Evolutionary conservation across 2,797 vertebrate genomes (phyloP).

Genomic region (Sebastes trivittatus): DNA sequence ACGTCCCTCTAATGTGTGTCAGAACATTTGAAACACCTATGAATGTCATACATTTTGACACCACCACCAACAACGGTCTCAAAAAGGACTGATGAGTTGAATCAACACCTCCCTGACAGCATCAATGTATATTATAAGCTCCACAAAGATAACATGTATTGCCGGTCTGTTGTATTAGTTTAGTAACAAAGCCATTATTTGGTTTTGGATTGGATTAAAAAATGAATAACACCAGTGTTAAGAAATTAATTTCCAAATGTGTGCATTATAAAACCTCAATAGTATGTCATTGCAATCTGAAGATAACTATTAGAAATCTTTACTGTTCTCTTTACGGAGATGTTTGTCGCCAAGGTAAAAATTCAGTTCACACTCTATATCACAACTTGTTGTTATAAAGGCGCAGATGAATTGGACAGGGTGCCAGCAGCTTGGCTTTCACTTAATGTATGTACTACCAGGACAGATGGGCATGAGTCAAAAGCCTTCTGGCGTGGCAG

Average conservation of each 20-base stretch:
- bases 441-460: constrained; percentile 78
- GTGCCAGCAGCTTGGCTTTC: constrained; percentile 77
- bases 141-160: background rate
- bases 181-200: background rate
- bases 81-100: background rate
- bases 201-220: background rate
- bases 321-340: constrained; percentile 5
- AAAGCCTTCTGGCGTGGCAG: constrained; percentile 84
- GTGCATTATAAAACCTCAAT: background rate
- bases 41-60: background rate
- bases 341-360: constrained; percentile 60
- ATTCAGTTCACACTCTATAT: constrained; percentile 53
- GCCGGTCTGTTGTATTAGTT: background rate
- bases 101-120: background rate
- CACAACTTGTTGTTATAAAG: constrained; percentile 51
- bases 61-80: background rate
- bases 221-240: background rate
- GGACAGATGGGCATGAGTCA: constrained; percentile 88
- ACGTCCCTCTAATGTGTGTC: constrained; percentile 18
- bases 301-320: constrained; percentile 29
- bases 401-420: constrained; percentile 63
- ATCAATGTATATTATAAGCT: background rate
- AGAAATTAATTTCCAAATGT: constrained; percentile 3
- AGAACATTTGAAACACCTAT: constrained; percentile 21
- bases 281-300: background rate